These are phyloP conservation scores for Perizoma affinitatum DNA, from an alignment of 2,888 invertebrate genomes.

Conservation along the genomic window DNA sequence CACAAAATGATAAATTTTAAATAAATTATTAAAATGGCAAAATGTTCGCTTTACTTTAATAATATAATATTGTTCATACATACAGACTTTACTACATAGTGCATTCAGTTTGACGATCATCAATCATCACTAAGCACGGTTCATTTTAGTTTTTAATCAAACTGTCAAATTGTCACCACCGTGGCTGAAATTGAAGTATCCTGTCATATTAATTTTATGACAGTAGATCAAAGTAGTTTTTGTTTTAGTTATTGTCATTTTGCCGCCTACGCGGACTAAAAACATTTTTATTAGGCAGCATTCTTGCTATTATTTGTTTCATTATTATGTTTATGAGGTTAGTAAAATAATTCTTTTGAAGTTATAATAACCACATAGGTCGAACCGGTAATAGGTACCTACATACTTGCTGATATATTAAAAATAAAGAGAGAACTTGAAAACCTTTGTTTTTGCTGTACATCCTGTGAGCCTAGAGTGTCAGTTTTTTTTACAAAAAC, in stretches of 20 bases:
- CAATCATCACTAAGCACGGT: slow-evolving; percentile 12
- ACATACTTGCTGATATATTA: no score
- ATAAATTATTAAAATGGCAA: no score
- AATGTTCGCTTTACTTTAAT: no score
- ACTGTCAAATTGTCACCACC: slow-evolving; percentile 37
- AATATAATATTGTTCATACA: no score
- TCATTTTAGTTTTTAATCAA: slow-evolving; percentile 21
- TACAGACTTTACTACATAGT: no score
- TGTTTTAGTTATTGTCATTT: slow-evolving; percentile 37
- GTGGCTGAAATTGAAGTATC: slow-evolving; percentile 37
- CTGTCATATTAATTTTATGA: slow-evolving; percentile 43
- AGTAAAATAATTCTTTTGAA: slow-evolving; percentile 25
- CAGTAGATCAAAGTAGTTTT: slow-evolving; percentile 43
- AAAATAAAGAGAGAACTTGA: no score
- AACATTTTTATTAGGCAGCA: slow-evolving; percentile 26
- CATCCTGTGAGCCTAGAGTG: no score
- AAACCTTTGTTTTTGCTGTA: no score
- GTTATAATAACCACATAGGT: slow-evolving; percentile 11
- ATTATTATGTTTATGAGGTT: slow-evolving; percentile 20
- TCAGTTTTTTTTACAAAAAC: no score
- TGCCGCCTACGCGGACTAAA: slow-evolving; percentile 28
- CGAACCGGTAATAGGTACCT: not conserved
- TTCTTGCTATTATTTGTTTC: slow-evolving; percentile 23
- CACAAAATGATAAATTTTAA: no score
- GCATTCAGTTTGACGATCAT: not conserved